Base-by-base conservation (phyloP, 2,888 invertebrate genomes). In the Polymixis lichenea region DNA sequence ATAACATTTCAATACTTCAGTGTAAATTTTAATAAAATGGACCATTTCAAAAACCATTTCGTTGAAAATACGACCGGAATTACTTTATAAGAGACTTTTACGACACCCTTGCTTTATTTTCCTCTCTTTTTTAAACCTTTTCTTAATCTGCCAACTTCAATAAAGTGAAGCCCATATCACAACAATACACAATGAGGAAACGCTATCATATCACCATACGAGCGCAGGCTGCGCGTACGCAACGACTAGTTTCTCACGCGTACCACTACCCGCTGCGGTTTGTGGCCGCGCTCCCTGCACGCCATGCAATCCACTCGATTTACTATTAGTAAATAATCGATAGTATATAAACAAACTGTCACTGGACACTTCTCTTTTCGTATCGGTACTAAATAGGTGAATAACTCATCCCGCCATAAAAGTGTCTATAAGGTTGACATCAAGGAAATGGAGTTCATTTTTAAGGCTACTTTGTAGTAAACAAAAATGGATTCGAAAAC, bases 201-300 rank as follows among this genome's bases (percentile, higher is more conserved):
- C 75, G 70, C 76, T 79, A 69, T 65, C 53, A 83, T 83, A 55
- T 83, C 68, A 75, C 60, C 28, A 65, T 65, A 69, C 60, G 49
- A 60, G 75, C 15, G 58, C 55, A 60, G 55, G 53, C 55, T 60
- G 67, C 75, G 82, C 61, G 58, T 61, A 69, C 83, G 77, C 78
- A 77, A 68, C 69, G 62, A 58, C 79, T 68, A 65, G 78, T 80
- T 89, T 89, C 89, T 87, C 91, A 89, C 90, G 89, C 79, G 80
- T 74, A 75, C 87, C 15, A 51, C 46, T 78, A 77, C 72, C 69
- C 80, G 66, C 85, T 90, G 90, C 84, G 90, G 90, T 90, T 73
- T 86, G 87, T 72, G 89, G 86, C 83, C 64, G 74, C 68, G 66
- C 55, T 55, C 80, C 60, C 66, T 53, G 72, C 80, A 72, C 73